Conservation (phyloP, 2,888 invertebrate species). For the Sesia bembeciformis region DNA sequence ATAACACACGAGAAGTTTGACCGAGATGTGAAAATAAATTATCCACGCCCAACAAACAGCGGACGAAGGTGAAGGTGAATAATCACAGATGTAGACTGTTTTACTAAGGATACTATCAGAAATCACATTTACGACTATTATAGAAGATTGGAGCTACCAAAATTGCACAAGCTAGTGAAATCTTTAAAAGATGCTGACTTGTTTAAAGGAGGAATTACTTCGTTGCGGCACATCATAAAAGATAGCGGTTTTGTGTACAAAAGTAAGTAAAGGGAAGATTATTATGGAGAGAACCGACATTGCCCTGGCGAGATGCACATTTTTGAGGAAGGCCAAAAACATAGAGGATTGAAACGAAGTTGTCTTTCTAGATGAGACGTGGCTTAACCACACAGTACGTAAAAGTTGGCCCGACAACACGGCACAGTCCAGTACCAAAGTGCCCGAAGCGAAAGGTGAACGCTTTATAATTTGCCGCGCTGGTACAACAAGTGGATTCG, state of each 20-base stretch:
- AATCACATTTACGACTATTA: conserved; percentile 1
- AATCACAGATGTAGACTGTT: background rate
- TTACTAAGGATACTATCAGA: conserved; percentile 1
- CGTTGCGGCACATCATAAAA: conserved; percentile 5
- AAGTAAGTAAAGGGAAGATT: conserved; percentile 2
- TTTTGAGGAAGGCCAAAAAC: background rate
- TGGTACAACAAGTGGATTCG: no score
- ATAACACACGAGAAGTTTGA: no score
- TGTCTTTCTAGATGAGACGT: background rate
- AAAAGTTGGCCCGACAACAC: no score
- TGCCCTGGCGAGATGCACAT: background rate
- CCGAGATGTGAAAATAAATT: no score
- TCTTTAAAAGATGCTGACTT: conserved; percentile 6
- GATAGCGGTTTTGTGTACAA: conserved; percentile 5
- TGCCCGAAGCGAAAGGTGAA: no score
- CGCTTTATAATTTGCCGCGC: no score
- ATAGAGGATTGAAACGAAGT: background rate
- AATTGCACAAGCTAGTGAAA: background rate
- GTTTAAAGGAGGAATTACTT: no score
- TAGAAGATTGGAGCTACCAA: conserved; percentile 2
- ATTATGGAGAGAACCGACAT: no score
- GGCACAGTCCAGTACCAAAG: no score
- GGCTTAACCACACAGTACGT: no score
- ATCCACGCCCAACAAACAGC: no score
- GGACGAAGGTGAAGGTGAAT: background rate